These are phyloP conservation scores for Ascidia mentula DNA, from an alignment of 23 tunicate species.

Conservation along the genomic window DNA sequence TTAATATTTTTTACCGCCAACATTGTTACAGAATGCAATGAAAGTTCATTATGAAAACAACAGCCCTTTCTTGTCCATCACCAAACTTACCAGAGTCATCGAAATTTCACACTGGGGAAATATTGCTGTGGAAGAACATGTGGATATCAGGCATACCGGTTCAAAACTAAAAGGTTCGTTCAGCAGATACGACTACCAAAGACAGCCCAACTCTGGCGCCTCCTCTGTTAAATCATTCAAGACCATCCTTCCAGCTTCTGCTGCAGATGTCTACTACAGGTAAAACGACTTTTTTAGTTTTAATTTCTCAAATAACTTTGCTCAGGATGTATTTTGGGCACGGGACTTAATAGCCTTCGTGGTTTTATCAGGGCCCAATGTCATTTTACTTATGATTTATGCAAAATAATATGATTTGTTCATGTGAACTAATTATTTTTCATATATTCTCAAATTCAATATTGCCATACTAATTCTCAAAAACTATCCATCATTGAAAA, in stretches of 20 bases:
- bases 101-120: conserved; percentile 99
- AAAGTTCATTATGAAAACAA: conserved; percentile 92
- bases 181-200: conserved; percentile 94
- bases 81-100: conserved; percentile 69
- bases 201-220: conserved; percentile 78
- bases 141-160: conserved; percentile 85
- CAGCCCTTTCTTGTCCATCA: conserved; percentile 77
- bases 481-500: too few species aligned
- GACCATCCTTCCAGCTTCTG: conserved; percentile 86
- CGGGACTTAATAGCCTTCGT: too few species aligned
- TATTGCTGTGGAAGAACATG: conserved; percentile 84
- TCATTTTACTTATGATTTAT: too few species aligned
- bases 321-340: too few species aligned
- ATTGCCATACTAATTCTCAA: too few species aligned
- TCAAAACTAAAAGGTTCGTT: conserved; percentile 94
- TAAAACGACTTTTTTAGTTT: too few species aligned
- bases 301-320: too few species aligned
- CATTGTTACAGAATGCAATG: conserved; percentile 46
- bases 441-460: too few species aligned
- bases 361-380: too few species aligned
- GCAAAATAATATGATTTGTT: too few species aligned
- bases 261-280: conserved; percentile 95
- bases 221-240: conserved; percentile 89
- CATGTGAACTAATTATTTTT: too few species aligned
- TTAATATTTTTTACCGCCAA: too few species aligned